A percentile compares a stretch with the other conserved stretches of the same genome.
These are phyloP conservation scores for Collichthys lucidus DNA, from an alignment of 2,113 vertebrate genomes.

Conservation along the genomic window DNA sequence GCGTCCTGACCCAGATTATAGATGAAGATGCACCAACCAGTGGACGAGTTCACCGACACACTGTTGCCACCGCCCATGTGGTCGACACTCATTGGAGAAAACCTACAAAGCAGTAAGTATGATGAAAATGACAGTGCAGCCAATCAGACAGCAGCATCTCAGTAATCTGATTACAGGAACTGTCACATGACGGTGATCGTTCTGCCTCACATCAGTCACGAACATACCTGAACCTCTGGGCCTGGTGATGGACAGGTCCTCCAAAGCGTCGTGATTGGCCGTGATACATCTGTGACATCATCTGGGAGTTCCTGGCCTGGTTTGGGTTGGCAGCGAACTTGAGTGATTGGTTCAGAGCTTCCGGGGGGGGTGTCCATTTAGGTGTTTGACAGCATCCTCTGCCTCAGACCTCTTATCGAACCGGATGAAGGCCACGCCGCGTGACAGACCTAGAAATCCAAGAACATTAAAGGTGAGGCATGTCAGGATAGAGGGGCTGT, in stretches of 20 bases:
- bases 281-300: conserved; percentile 94
- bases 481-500: neutral
- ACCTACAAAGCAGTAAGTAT: conserved; percentile 82
- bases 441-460: conserved; percentile 88
- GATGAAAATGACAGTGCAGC: neutral
- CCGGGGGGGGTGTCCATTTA: conserved; percentile 96
- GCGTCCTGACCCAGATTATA: conserved; percentile 97
- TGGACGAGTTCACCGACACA: conserved; percentile 87
- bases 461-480: neutral
- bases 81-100: conserved; percentile 98
- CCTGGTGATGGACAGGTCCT: conserved; percentile 97
- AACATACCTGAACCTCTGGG: conserved; percentile 94
- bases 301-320: conserved; percentile 93
- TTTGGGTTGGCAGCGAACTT: conserved; percentile 99
- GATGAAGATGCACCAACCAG: conserved; percentile 99
- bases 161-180: neutral
- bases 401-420: conserved; percentile 97
- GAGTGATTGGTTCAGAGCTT: conserved; percentile 95
- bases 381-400: conserved; percentile 95
- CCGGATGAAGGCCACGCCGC: conserved; percentile 97
- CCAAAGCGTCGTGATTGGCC: conserved; percentile 93
- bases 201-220: too few relatives aligned
- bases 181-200: neutral
- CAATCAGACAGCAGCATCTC: neutral
- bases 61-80: conserved; percentile 94